Evolutionary conservation across 1,140 invertebrate genomes (phyloP), one percentile per base, ranked within the genome.

Genomic region (Lucilia cuprina): DNA sequence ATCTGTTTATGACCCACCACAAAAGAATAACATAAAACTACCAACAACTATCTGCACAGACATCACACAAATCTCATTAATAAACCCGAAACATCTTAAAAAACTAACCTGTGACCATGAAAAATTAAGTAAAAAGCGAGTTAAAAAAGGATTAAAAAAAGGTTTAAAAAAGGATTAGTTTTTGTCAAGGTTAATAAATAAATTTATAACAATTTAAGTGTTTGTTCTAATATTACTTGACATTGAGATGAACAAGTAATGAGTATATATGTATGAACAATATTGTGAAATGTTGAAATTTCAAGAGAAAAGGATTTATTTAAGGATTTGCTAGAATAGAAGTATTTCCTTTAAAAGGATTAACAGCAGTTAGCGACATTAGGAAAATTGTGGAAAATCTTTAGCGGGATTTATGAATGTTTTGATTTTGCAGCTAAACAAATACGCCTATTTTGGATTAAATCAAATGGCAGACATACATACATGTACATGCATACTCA

Each of bases 341-440:
- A 21, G 2, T 12, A 70, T 19, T 70, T 70, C 65, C 65, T 70
- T 70, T 70, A 70, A 70, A 70, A 70, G 65, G 65, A 70, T 70
- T 70, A 70, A 55, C 50, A 55, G 17, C 50, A 55, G 13, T 17
- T 55, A 55, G 4, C 50, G 41, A 10, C 12, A 55, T 55, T 13
- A 17, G 17, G 19, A 2, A 70, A 70, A 70, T n/a, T 70, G 60
- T 70, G 65, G 65, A 70, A 70, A 17, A 10, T 70, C 65, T 21
- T 21, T 70, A n/a, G 25, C 25, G 25, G 19, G n/a, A 70, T 70
- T 21, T 70, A 25, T 70, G 21, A 70, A 70, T 21, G 65, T 70
- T 70, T 55, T 70, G 21, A 70, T 70, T 70, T 70, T 70, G 65
- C n/a, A 25, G 21, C 65, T 21, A 70, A 70, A 70, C 65, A 70